phyloP scores from a whole-genome alignment of 2,797 vertebrate genomes.

The Lagocephalus sceleratus region DNA sequence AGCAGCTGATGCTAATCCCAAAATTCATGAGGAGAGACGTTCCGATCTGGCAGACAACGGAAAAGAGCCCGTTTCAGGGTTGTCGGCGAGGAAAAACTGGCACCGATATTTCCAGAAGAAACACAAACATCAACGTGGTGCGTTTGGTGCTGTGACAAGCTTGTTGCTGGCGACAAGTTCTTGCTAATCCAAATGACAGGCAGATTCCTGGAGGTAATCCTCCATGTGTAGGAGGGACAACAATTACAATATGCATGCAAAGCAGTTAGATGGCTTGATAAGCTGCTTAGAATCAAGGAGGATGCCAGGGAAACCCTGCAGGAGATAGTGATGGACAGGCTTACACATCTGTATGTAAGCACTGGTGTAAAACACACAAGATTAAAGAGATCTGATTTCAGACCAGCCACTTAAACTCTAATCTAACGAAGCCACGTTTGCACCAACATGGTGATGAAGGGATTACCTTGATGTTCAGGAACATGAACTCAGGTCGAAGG shows the following conservation, averaged over 20 bases:
- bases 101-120: constrained; percentile 55
- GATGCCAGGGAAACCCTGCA: constrained; percentile 17
- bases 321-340: not conserved
- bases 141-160: not conserved
- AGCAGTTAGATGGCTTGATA: constrained; percentile 49
- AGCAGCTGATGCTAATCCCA: constrained; percentile 59
- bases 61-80: constrained; percentile 47
- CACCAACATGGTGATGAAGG: not conserved
- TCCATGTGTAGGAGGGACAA: constrained; percentile 47
- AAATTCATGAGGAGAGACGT: constrained; percentile 67
- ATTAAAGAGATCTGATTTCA: too few species aligned
- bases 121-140: not conserved
- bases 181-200: constrained; percentile 55
- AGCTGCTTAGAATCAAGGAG: constrained; percentile 47
- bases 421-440: too few species aligned
- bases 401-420: too few species aligned
- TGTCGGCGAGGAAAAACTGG: constrained; percentile 56
- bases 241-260: constrained; percentile 57
- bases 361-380: not conserved
- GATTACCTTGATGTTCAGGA: constrained; percentile 31
- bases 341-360: not conserved
- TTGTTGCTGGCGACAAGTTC: constrained; percentile 47
- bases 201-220: constrained; percentile 62
- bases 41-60: constrained; percentile 62
- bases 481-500: not conserved